Base-by-base conservation (phyloP, 2,797 vertebrate genomes). In the Sebastes goodei region DNA sequence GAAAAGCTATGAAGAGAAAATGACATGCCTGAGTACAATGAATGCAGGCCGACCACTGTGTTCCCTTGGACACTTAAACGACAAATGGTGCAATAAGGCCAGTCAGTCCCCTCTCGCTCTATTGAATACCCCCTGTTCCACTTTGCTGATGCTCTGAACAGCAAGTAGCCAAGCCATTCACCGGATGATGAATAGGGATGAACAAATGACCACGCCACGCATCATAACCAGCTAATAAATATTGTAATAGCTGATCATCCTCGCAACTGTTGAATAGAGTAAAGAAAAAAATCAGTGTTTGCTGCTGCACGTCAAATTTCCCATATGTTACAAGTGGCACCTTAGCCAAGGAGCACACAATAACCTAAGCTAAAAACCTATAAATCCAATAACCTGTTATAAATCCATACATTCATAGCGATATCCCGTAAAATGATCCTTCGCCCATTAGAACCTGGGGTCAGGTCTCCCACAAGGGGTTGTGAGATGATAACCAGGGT, bases 1-100 rank as follows among this genome's bases (percentile, higher is more conserved):
- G 87, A 90, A 86, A 89, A 81, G 83, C 74, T 80, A 76, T 88
- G 61, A 71, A 80, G 76, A 86, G 80, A 88, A 87, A 93, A 92
- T 88, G 61, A 82, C 78, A 87, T 84, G 81, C 66, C 80, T 76
- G 85, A 84, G 66, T 75, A 76, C 73, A 86, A 88, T 79, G 80
- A 88, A 87, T 86, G 81, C 78, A 71, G 71, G 60, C 46, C 11
- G 23, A 87, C 82, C 57, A 78, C 77, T 62, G 74, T 76, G 87
- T 84, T 89, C 62, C 66, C 72, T 57, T 42, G 72, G 74, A 90
- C 74, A 88, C 76, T 86, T 81, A 72, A 30, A 71, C 79, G 76
- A 84, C 71, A 89, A 91, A 89, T 57, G 61, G 78, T 80, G 78
- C 73, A 86, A 75, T 80, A 69, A 86, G 74, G 35, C 56, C 25